A percentile compares a stretch with the other conserved stretches of the same genome.
Conservation (phyloP, 2,797 vertebrate genomes). For the Benthosema pterotum region DNA sequence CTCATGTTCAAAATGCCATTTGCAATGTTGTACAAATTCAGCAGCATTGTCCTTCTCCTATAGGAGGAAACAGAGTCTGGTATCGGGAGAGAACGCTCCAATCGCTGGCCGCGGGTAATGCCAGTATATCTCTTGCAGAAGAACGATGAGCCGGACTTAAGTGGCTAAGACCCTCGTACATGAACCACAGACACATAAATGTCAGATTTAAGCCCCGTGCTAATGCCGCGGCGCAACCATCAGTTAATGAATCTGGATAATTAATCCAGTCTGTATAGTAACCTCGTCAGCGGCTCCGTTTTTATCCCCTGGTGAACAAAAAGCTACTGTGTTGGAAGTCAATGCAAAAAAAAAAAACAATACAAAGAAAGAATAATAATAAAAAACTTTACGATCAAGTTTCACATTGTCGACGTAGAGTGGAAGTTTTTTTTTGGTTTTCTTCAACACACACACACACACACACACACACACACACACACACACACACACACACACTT, state of each 20-base stretch:
- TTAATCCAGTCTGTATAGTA: constrained; percentile 70
- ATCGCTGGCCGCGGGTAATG: constrained; percentile 30
- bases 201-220: constrained; percentile 74
- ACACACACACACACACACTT: constrained; percentile 27
- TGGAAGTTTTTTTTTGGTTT: constrained; percentile 22
- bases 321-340: constrained; percentile 47
- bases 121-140: constrained; percentile 7
- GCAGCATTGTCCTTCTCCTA: constrained; percentile 57
- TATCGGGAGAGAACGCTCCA: constrained; percentile 34
- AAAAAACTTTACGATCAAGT: not conserved
- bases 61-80: constrained; percentile 49
- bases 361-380: too few relatives aligned
- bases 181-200: constrained; percentile 63
- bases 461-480: too few relatives aligned
- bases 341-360: constrained; percentile 19
- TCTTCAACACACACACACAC: too few relatives aligned
- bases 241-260: constrained; percentile 80
- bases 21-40: constrained; percentile 56
- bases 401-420: too few relatives aligned
- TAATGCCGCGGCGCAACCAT: constrained; percentile 65
- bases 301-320: constrained; percentile 30
- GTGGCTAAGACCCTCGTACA: constrained; percentile 46
- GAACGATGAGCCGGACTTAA: constrained; percentile 47
- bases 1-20: constrained; percentile 53
- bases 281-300: constrained; percentile 58